These are phyloP conservation scores for Lithophane ornitopus DNA, from an alignment of 2,888 invertebrate genomes.

Conservation along the genomic window DNA sequence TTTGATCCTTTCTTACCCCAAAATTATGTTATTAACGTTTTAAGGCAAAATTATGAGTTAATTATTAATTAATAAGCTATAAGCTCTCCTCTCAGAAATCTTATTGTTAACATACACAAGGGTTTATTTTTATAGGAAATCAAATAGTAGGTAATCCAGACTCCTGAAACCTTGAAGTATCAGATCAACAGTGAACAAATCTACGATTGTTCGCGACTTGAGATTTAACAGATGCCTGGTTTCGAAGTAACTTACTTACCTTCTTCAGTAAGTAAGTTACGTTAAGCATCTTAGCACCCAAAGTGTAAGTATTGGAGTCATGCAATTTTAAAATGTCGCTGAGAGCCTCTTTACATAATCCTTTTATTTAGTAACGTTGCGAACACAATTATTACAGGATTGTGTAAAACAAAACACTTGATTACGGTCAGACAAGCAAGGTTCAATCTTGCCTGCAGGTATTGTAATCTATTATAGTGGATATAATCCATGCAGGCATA, in stretches of 20 bases:
- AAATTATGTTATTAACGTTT: no score
- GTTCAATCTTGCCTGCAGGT: background rate
- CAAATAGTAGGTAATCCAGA: background rate
- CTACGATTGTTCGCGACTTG: conserved; percentile 30
- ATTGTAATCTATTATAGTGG: no score
- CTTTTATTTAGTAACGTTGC: conserved; percentile 30
- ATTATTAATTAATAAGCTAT: no score
- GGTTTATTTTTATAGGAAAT: background rate
- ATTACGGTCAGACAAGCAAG: background rate
- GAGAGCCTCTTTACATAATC: conserved; percentile 27
- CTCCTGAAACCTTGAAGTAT: conserved; percentile 8
- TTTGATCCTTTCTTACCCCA: no score
- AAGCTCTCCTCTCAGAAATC: no score
- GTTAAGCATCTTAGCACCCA: conserved; percentile 42
- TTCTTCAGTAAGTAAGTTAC: conserved; percentile 52
- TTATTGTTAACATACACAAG: no score
- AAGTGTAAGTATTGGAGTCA: conserved; percentile 32
- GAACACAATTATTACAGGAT: background rate
- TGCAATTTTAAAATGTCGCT: conserved; percentile 49
- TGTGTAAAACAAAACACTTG: conserved; percentile 25
- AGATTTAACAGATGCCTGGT: conserved; percentile 38
- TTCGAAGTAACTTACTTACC: conserved; percentile 27
- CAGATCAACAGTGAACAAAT: conserved; percentile 28
- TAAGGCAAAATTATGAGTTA: no score
- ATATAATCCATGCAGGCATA: no score